Percentiles rank a stretch among this genome's conserved stretches.
phyloP scores from a whole-genome alignment of 2,888 invertebrate genomes.

The Phaedon cochleariae region DNA sequence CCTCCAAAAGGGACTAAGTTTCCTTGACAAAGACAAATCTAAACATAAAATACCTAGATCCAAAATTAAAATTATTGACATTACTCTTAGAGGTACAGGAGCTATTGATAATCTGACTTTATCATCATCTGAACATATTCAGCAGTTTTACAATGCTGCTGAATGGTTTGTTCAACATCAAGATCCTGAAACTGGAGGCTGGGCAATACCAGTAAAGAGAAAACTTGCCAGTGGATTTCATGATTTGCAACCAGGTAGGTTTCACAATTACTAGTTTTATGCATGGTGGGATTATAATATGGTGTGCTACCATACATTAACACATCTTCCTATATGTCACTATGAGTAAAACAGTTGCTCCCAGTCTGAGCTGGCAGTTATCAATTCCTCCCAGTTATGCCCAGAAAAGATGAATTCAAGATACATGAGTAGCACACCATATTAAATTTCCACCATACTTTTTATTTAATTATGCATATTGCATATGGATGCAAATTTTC shows the following conservation, averaged over 20 bases:
- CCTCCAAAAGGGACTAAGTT: conserved; percentile 86
- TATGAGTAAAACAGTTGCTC: too few relatives aligned
- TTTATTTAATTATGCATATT: too few relatives aligned
- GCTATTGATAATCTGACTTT: conserved; percentile 76
- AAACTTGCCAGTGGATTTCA: conserved; percentile 78
- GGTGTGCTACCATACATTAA: too few relatives aligned
- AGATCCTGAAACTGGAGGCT: conserved; percentile 86
- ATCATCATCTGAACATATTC: conserved; percentile 84
- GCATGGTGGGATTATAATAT: too few relatives aligned
- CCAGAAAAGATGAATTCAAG: too few relatives aligned
- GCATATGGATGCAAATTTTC: too few relatives aligned
- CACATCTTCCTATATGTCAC: too few relatives aligned
- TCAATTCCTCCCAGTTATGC: too few relatives aligned
- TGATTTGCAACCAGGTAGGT: conserved; percentile 77
- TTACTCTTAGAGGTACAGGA: conserved; percentile 69
- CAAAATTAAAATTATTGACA: conserved; percentile 70
- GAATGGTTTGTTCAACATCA: conserved; percentile 92
- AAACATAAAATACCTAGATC: conserved; percentile 75
- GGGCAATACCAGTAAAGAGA: conserved; percentile 87
- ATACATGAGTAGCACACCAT: too few relatives aligned
- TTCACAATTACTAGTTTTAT: too few relatives aligned
- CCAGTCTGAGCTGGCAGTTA: too few relatives aligned
- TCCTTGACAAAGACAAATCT: conserved; percentile 73
- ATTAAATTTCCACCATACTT: too few relatives aligned
- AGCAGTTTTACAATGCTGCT: conserved; percentile 91